Conservation (phyloP, 2,888 invertebrate genomes). For the Tridacna crocea region DNA sequence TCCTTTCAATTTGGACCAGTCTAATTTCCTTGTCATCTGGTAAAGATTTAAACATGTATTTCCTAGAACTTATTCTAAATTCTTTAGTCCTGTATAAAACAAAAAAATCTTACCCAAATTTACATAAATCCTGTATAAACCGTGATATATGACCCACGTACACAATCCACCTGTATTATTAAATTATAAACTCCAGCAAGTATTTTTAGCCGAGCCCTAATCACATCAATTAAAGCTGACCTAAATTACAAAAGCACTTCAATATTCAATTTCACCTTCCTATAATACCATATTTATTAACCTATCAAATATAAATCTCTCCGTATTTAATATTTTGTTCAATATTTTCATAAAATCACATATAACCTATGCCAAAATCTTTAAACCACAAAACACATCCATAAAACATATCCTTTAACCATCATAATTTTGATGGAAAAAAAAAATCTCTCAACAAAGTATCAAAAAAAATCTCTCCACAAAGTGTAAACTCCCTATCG, state of each 20-base stretch:
- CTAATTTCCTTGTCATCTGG: too few relatives aligned
- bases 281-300: slow-evolving; percentile 2
- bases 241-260: slow-evolving; percentile 6
- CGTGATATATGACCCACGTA: too few relatives aligned
- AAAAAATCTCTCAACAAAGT: neutral
- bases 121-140: too few relatives aligned
- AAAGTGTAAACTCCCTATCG: neutral
- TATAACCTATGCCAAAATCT: too few relatives aligned
- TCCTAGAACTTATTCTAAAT: too few relatives aligned
- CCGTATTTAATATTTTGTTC: neutral
- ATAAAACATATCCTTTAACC: neutral
- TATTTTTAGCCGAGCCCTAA: slow-evolving; percentile 15
- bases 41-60: too few relatives aligned
- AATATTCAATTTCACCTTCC: slow-evolving; percentile 18
- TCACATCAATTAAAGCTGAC: slow-evolving; percentile 28
- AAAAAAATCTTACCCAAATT: too few relatives aligned
- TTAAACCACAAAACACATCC: neutral
- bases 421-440: neutral
- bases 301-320: neutral
- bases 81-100: too few relatives aligned
- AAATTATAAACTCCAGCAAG: slow-evolving; percentile 6
- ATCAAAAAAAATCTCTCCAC: neutral
- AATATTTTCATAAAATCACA: too few relatives aligned
- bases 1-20: too few relatives aligned
- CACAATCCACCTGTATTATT: slow-evolving; percentile 12